Conservation (phyloP, 2,797 vertebrate species). For the Macropodus opercularis region DNA sequence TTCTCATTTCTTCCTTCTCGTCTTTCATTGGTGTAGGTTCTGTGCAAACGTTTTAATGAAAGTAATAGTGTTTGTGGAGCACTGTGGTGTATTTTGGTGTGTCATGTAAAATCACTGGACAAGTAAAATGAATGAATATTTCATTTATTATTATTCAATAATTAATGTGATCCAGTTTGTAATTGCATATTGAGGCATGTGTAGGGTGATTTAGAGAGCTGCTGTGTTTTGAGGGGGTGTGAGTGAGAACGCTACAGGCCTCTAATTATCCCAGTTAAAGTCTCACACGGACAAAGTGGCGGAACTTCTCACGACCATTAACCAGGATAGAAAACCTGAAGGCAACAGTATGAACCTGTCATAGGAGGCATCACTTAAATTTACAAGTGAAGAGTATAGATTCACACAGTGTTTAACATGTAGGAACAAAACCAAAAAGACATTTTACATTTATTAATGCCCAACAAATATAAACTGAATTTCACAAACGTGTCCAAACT, state of each 20-base stretch:
- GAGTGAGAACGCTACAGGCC: slow-evolving; percentile 15
- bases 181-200: background rate
- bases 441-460: background rate
- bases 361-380: slow-evolving; percentile 28
- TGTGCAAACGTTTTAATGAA: background rate
- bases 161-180: background rate
- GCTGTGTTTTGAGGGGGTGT: background rate
- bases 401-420: too few species aligned
- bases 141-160: background rate
- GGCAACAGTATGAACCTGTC: slow-evolving; percentile 48
- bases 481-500: slow-evolving; percentile 17
- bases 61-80: too few species aligned
- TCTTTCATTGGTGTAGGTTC: background rate
- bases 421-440: background rate
- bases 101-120: background rate
- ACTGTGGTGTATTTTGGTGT: too few species aligned
- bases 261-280: slow-evolving; percentile 31
- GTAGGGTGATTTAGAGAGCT: background rate
- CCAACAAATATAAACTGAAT: slow-evolving; percentile 12
- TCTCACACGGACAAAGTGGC: slow-evolving; percentile 25
- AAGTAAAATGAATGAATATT: background rate
- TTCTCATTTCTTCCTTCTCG: slow-evolving; percentile 19
- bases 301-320: slow-evolving; percentile 15
- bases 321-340: slow-evolving; percentile 24
- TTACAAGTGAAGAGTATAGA: slow-evolving; percentile 4